Evolutionary conservation across 2,888 invertebrate genomes (phyloP).

Genomic region (Apodemia mormo): DNA sequence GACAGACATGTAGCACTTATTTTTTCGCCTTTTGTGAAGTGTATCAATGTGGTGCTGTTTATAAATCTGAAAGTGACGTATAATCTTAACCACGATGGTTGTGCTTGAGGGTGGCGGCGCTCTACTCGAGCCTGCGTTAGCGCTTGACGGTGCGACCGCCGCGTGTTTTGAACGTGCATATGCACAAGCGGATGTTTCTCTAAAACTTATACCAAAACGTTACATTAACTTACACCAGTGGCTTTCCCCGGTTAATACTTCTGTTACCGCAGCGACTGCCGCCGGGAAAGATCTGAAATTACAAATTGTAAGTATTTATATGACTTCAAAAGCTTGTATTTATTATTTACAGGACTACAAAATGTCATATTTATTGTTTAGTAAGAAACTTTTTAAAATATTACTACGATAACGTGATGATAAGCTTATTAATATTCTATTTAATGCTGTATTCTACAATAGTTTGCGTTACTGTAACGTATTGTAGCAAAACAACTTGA

Average conservation of each 20-base stretch:
- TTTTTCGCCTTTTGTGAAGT: conserved; percentile 56
- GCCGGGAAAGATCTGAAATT: conserved; percentile 89
- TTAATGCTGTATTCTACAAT: too few relatives aligned
- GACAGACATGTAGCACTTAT: conserved; percentile 67
- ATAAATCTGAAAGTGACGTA: conserved; percentile 41
- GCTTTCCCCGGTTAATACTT: conserved; percentile 89
- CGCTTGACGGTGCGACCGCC: conserved; percentile 85
- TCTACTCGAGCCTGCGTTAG: conserved; percentile 83
- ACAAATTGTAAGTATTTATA: conserved; percentile 84
- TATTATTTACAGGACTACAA: background rate
- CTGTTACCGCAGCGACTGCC: conserved; percentile 74
- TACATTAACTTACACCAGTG: conserved; percentile 95
- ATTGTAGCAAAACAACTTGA: too few relatives aligned
- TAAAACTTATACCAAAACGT: conserved; percentile 95
- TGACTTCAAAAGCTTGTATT: background rate
- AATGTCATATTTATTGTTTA: background rate
- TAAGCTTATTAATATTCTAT: background rate
- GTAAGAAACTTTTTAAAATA: background rate
- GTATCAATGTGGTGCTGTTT: conserved; percentile 51
- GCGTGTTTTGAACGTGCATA: conserved; percentile 89
- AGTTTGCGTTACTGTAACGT: too few relatives aligned
- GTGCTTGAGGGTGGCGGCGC: conserved; percentile 78
- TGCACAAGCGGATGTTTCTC: conserved; percentile 90
- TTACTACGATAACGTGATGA: background rate
- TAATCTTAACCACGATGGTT: conserved; percentile 58